These are phyloP conservation scores for Slavum lentiscoides DNA, from an alignment of 2,888 invertebrate genomes.

Conservation along the genomic window DNA sequence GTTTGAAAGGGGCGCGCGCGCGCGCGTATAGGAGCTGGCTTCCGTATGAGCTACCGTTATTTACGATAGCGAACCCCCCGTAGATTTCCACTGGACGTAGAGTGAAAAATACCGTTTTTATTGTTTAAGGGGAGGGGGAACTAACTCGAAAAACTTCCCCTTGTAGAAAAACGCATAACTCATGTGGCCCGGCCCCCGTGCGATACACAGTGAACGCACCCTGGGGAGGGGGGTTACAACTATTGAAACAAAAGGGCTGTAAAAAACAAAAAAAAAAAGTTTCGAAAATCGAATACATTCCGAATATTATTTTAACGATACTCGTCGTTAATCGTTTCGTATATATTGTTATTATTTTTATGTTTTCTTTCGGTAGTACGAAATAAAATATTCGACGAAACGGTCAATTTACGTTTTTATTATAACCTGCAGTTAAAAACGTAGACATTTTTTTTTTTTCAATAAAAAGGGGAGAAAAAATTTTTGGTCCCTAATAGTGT, in stretches of 20 bases:
- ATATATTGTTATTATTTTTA: too few relatives aligned
- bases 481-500: too few relatives aligned
- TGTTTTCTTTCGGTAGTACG: too few relatives aligned
- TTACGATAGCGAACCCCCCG: conserved; percentile 19
- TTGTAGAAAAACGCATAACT: neutral
- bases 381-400: too few relatives aligned
- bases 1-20: neutral
- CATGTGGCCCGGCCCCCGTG: neutral
- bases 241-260: neutral
- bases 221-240: neutral
- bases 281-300: too few relatives aligned
- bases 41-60: conserved; percentile 32
- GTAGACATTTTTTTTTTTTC: too few relatives aligned
- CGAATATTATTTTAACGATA: too few relatives aligned
- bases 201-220: neutral
- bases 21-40: neutral
- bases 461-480: too few relatives aligned
- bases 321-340: too few relatives aligned
- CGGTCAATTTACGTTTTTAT: too few relatives aligned
- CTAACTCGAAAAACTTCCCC: neutral
- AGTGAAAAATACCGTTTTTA: neutral
- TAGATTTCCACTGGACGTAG: conserved; percentile 8
- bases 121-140: neutral
- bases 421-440: too few relatives aligned
- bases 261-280: neutral